Conservation (phyloP, 2,888 invertebrate species). For the Amphipyra tragopoginis region DNA sequence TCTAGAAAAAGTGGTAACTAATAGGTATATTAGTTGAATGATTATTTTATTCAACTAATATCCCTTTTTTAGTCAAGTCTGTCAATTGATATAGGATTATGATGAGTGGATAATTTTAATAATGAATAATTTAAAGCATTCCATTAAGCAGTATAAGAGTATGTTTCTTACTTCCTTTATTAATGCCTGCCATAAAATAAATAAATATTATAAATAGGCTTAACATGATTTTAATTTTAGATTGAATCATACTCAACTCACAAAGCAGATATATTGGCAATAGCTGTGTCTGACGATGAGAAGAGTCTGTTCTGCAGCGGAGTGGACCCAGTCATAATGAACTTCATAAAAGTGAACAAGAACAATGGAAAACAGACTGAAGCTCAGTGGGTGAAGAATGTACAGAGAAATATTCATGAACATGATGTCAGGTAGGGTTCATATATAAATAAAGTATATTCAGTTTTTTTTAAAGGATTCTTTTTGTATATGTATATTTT, state of each 20-base stretch:
- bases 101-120: no score
- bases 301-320: conserved; percentile 94
- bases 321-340: conserved; percentile 94
- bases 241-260: conserved; percentile 95
- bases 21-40: no score
- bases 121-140: no score
- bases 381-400: conserved; percentile 95
- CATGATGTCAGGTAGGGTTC: conserved; percentile 93
- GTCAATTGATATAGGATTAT: no score
- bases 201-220: not conserved
- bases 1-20: no score
- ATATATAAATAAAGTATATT: no score
- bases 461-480: no score
- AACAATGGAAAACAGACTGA: conserved; percentile 83
- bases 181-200: not conserved
- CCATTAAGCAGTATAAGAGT: not conserved
- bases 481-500: no score
- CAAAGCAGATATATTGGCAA: conserved; percentile 94
- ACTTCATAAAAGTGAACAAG: conserved; percentile 92
- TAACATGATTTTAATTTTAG: conserved; percentile 63
- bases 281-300: conserved; percentile 93
- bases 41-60: no score
- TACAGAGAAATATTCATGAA: conserved; percentile 94
- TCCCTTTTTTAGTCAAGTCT: no score
- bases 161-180: no score